Conservation (phyloP, 2,797 vertebrate species). For the Mormyrus hasselquistii region DNA sequence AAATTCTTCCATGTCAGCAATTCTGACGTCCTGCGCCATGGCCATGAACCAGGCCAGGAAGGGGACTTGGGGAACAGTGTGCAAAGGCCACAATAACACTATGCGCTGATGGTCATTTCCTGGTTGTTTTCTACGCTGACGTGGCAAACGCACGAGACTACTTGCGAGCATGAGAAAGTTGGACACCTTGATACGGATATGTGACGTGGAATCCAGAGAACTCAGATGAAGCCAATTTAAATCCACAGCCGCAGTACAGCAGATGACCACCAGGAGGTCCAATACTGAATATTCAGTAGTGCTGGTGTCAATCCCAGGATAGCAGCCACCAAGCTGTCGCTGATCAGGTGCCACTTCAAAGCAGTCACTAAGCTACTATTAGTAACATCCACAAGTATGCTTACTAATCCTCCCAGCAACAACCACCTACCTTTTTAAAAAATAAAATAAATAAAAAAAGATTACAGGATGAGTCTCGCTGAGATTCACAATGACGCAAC, state of each 20-base stretch:
- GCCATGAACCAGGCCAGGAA: neutral
- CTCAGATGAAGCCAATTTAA: neutral
- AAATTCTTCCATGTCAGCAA: neutral
- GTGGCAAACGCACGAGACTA: neutral
- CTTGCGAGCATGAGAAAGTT: neutral
- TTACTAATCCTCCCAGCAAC: neutral
- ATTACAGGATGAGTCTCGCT: neutral
- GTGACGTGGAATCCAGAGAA: neutral
- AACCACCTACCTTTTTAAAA: neutral
- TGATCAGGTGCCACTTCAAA: neutral
- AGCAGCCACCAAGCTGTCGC: neutral
- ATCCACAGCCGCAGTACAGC: neutral
- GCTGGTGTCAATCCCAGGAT: neutral
- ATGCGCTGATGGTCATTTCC: constrained; percentile 35
- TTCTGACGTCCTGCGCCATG: neutral
- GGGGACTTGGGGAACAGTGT: neutral
- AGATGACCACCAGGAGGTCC: neutral
- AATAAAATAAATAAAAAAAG: neutral
- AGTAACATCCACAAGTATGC: neutral
- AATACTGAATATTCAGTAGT: neutral
- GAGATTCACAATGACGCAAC: neutral
- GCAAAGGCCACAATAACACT: neutral
- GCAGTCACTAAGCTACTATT: neutral
- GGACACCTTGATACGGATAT: neutral
- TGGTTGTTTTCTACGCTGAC: constrained; percentile 24